Evolutionary conservation across 1,140 invertebrate species (phyloP), one percentile per base, ranked within the genome.

Genomic region (Akabosia matsudoensis): DNA sequence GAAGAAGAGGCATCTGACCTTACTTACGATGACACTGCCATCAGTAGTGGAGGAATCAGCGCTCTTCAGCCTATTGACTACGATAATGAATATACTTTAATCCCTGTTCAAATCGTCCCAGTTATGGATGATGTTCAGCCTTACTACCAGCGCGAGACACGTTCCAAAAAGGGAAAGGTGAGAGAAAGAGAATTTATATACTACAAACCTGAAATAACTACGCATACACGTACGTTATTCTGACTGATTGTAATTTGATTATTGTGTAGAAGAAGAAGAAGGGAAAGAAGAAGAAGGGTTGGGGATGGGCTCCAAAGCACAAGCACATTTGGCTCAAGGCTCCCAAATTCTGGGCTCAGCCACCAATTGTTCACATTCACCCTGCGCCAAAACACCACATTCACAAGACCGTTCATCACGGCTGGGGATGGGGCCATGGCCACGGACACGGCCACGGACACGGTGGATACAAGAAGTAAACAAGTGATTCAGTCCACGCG

Each of bases 281-380:
- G 61, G 28, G 28, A 7, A 30, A 30, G n/a, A 67, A 67, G 61
- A 67, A 67, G 61, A 67, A 31, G 28, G 61, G 61, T 22, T 67
- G 61, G 61, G 61, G 61, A 30, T 67, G 61, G 61, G n/a, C n/a
- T n/a, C 61, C 61, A 30, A 67, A 67, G 61, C 28, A 30, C 28
- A 67, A 67, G 61, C 61, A 67, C 61, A 67, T 67, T n/a, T 67
- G 61, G 61, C 61, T 67, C 28, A 67, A 67, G 61, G 61, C 61
- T 67, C 61, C 61, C 10, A 16, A 67, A 4, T 67, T 67, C 61
- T 22, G 31, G 26, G 61, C 61, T 67, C 24, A 67, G 28, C 61
- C 61, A 67, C 61, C 61, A 67, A 30, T 67, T 4, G n/a, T 67
- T 30, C 61, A 67, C 61, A 67, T 67, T 67, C 61, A 67, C 28